These are phyloP conservation scores for Ascaphus truei DNA, from an alignment of 2,113 vertebrate species.

Conservation along the genomic window DNA sequence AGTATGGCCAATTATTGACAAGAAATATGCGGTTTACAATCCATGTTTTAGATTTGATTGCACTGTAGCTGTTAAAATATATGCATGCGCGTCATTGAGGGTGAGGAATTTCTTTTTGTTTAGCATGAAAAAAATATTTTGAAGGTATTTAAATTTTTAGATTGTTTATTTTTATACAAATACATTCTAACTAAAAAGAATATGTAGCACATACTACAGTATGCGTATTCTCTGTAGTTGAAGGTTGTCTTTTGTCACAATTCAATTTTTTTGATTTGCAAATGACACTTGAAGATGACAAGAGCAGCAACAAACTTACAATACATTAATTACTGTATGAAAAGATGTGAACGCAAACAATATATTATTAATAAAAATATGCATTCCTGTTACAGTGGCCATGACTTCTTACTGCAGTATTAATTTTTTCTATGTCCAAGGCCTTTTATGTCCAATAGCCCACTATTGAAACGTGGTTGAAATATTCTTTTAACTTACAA, in stretches of 20 bases:
- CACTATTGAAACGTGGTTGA: not conserved
- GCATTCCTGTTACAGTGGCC: not conserved
- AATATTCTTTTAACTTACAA: not conserved
- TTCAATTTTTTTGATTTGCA: not conserved
- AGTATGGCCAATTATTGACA: too few species aligned
- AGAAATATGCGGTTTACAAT: too few species aligned
- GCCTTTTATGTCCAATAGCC: not conserved
- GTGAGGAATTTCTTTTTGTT: too few species aligned
- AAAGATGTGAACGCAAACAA: not conserved
- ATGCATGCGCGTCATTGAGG: too few species aligned
- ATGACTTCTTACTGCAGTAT: not conserved
- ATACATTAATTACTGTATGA: not conserved
- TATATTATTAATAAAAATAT: conserved; percentile 1
- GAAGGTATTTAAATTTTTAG: too few species aligned
- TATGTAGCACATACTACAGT: not conserved
- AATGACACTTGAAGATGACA: not conserved
- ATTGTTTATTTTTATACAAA: too few species aligned
- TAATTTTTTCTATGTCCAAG: not conserved
- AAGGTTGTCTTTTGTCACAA: conserved; percentile 14
- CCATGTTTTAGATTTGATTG: too few species aligned
- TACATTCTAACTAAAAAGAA: conserved; percentile 9
- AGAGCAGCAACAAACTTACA: not conserved
- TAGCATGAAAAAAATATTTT: too few species aligned
- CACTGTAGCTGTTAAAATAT: too few species aligned
- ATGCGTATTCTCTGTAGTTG: not conserved